These are phyloP conservation scores for Lerema accius DNA, from an alignment of 1,140 invertebrate species.

Conservation along the genomic window DNA sequence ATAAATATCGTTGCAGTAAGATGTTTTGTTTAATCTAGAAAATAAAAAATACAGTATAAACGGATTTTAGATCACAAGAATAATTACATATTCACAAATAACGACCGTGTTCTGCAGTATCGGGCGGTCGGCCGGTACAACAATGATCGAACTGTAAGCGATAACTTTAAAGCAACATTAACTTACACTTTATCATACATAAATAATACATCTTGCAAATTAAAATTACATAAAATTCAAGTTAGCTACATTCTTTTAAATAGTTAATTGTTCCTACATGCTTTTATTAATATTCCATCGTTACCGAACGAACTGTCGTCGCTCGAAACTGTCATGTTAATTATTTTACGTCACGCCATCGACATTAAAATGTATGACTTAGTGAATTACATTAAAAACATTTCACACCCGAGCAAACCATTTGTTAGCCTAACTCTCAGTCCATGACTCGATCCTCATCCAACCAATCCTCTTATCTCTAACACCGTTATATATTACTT, in stretches of 20 bases:
- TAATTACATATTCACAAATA: conserved; percentile 83
- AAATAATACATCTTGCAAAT: conserved; percentile 82
- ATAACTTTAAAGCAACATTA: conserved; percentile 81
- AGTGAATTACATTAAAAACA: conserved; percentile 54
- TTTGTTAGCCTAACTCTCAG: conserved; percentile 56
- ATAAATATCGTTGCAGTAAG: conserved; percentile 60
- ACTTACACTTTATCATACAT: conserved; percentile 80
- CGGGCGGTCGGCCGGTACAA: conserved; percentile 64
- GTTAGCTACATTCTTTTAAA: conserved; percentile 77
- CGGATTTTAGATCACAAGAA: conserved; percentile 82
- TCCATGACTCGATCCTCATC: conserved; percentile 54
- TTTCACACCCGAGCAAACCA: conserved; percentile 39
- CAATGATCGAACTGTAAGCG: conserved; percentile 71
- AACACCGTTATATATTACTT: neutral
- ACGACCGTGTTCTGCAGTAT: conserved; percentile 68
- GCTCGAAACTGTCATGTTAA: conserved; percentile 57
- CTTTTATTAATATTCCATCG: conserved; percentile 52
- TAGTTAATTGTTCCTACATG: conserved; percentile 75
- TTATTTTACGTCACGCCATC: conserved; percentile 46
- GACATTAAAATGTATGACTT: conserved; percentile 55
- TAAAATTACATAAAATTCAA: conserved; percentile 80
- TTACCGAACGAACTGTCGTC: conserved; percentile 45
- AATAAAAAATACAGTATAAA: conserved; percentile 82
- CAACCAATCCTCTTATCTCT: neutral
- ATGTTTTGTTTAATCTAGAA: conserved; percentile 82